Evolutionary conservation across 2,888 invertebrate genomes (phyloP).

Genomic region (Dryococelus australis): DNA sequence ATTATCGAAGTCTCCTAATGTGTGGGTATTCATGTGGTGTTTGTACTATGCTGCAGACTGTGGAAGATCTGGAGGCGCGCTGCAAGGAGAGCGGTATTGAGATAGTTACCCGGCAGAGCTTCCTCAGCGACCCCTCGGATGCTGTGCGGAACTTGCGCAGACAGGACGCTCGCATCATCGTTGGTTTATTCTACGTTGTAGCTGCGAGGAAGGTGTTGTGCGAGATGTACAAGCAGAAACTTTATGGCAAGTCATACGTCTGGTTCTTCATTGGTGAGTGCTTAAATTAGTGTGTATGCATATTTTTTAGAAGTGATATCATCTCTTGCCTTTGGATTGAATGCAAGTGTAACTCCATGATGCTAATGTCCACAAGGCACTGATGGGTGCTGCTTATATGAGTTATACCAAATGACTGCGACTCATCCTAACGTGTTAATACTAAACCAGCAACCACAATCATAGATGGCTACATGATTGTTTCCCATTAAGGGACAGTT

Average conservation of each 20-base stretch:
- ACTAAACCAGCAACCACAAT: too few relatives aligned
- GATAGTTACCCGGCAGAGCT: conserved; percentile 95
- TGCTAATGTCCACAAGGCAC: too few relatives aligned
- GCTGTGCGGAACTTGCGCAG: conserved; percentile 93
- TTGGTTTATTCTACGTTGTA: conserved; percentile 98
- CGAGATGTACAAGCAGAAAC: conserved; percentile 91
- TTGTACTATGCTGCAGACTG: conserved; percentile 70
- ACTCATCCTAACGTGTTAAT: too few relatives aligned
- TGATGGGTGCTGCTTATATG: too few relatives aligned
- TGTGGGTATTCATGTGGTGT: too few relatives aligned
- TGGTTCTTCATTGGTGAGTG: conserved; percentile 97
- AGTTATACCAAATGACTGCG: too few relatives aligned
- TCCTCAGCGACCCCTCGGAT: conserved; percentile 95
- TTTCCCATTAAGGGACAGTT: too few relatives aligned
- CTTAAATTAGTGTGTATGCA: not conserved
- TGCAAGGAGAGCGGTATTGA: conserved; percentile 93
- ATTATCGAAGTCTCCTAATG: too few relatives aligned
- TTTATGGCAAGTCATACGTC: conserved; percentile 95
- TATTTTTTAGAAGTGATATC: too few relatives aligned
- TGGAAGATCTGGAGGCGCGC: conserved; percentile 94
- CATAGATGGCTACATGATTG: too few relatives aligned
- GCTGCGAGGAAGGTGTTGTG: conserved; percentile 96
- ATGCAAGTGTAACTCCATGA: too few relatives aligned
- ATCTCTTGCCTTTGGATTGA: too few relatives aligned
- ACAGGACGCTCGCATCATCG: conserved; percentile 97